phyloP scores from a whole-genome alignment of 1,140 invertebrate genomes.

The Bombus difficillimus region DNA sequence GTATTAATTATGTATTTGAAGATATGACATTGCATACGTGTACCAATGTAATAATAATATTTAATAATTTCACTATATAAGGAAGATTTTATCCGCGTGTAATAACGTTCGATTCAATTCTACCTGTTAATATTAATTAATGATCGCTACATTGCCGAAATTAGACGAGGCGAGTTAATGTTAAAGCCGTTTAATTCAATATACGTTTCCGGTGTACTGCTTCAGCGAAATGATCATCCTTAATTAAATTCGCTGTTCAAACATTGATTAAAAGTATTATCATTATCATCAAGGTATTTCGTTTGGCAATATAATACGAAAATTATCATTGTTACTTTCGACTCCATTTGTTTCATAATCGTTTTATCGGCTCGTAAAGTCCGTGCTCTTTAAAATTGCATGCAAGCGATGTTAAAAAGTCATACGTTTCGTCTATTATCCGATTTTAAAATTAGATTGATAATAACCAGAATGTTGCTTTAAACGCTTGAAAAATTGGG shows the following conservation, averaged over 20 bases:
- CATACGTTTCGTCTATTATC: too few relatives aligned
- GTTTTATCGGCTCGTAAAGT: neutral
- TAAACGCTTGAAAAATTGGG: too few relatives aligned
- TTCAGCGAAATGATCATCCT: neutral
- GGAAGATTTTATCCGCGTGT: neutral
- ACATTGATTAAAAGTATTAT: slow-evolving; percentile 5
- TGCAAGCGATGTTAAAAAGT: too few relatives aligned
- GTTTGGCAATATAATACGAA: neutral
- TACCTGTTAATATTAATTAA: neutral
- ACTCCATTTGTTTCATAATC: neutral
- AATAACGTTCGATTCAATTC: neutral
- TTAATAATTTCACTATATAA: too few relatives aligned
- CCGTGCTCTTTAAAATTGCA: neutral
- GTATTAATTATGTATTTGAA: neutral
- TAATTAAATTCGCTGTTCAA: neutral
- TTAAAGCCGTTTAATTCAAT: neutral
- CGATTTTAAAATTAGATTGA: too few relatives aligned
- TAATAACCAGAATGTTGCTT: too few relatives aligned
- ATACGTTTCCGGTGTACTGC: neutral
- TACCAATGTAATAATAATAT: neutral
- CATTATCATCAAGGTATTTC: neutral
- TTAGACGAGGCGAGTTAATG: neutral
- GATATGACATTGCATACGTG: neutral
- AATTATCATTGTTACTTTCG: neutral
- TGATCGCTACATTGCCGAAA: slow-evolving; percentile 32